Percentiles rank a stretch among this genome's conserved stretches.
Conservation (phyloP, 2,888 invertebrate genomes). For the Bedellia somnulentella region DNA sequence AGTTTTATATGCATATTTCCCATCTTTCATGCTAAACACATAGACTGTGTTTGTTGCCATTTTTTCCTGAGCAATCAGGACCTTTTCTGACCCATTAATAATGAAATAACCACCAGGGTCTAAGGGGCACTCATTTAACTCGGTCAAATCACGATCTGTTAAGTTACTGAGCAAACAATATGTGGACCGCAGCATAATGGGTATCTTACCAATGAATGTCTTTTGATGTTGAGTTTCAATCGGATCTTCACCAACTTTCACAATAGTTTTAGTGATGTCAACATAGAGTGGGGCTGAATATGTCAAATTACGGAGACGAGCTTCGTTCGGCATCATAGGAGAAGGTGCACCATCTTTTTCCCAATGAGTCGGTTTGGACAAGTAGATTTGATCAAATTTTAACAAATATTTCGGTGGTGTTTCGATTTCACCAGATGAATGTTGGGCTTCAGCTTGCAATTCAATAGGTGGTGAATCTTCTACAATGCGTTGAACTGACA, state of each 20-base stretch:
- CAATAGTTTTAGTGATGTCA: constrained; percentile 95
- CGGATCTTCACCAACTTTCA: constrained; percentile 88
- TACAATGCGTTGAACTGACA: constrained; percentile 99
- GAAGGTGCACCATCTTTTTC: constrained; percentile 99
- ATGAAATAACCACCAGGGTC: constrained; percentile 99
- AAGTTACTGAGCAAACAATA: constrained; percentile 94
- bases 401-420: constrained; percentile 87
- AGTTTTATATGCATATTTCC: constrained; percentile 97
- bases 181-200: constrained; percentile 97
- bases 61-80: constrained; percentile 98
- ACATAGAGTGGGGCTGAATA: constrained; percentile 99
- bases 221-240: constrained; percentile 81
- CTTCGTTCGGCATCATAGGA: constrained; percentile 99
- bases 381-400: constrained; percentile 98
- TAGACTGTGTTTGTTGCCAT: constrained; percentile 99
- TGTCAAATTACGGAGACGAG: constrained; percentile 92
- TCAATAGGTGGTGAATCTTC: constrained; percentile 99
- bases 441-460: constrained; percentile 96
- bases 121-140: constrained; percentile 97
- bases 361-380: constrained; percentile 99
- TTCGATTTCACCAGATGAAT: constrained; percentile 90
- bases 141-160: constrained; percentile 98
- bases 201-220: constrained; percentile 87
- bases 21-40: constrained; percentile 99
- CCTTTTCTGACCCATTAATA: constrained; percentile 98